Base-by-base conservation (phyloP, 2,888 invertebrate species). In the Sesia apiformis region DNA sequence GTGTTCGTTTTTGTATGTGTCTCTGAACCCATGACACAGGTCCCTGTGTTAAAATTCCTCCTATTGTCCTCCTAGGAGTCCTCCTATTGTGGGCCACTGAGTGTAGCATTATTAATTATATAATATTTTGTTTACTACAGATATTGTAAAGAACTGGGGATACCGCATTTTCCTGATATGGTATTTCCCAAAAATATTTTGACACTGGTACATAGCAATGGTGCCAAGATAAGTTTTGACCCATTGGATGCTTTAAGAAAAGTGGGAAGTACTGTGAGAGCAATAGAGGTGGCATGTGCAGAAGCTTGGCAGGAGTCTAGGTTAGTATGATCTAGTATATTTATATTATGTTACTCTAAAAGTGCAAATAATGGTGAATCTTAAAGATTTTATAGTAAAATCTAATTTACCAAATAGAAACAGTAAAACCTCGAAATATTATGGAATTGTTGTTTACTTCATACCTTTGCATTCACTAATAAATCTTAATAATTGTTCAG, bases 141-240 rank as follows among this genome's bases (percentile, higher is more conserved):
- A 64, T 97, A 94, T 72, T 92, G 91, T 54, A 91, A 91, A 63
- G 91, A 93, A 46, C 81, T 97, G 57, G 90, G 92, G 56, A 90
- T 98, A 64, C 97, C 97, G n/a, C 97, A 98, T 76, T 91, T 98
- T 67, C 99, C 99, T 4, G 99, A 99, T 74, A 99, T 99, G 99
- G 96, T 99, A 38, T 99, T 99, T 88, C 96, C 98, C 38, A 95
- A 96, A 67, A 99, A 99, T 75, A 82, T 92, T 58, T 84, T 99
- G 43, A 87, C 87, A 40, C 73, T 99, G 49, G 81, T 85, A 51
- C 96, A 97, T 76, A 85, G 83, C 55, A 89, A 88, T 74, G 95
- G 96, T 56, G 91, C 93, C 49, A 74, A 75, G 5, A 90, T 99
- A 61, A 92, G 94, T 68, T 99, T 99, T 73, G 95, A 94, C 76